Conservation (phyloP, 1,140 invertebrate species). For the Ylistrum balloti region DNA sequence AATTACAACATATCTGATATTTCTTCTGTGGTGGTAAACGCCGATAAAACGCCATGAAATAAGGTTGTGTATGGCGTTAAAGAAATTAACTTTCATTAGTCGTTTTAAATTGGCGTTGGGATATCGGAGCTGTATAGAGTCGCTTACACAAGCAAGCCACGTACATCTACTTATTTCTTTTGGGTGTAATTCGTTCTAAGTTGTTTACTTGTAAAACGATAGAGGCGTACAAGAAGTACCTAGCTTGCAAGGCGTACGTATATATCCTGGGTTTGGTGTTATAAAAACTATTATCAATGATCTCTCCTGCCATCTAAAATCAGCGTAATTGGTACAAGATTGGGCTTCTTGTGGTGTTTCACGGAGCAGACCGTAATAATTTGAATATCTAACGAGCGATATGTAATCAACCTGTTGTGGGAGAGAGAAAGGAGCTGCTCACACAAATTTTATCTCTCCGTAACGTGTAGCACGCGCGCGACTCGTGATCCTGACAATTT, state of each 20-base stretch:
- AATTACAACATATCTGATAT: neutral
- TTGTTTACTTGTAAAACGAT: neutral
- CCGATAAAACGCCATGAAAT: neutral
- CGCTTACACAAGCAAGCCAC: neutral
- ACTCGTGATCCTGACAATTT: no score
- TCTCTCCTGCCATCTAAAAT: neutral
- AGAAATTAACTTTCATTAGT: conserved; percentile 12
- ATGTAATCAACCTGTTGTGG: no score
- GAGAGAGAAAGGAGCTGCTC: no score
- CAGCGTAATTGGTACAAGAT: conserved; percentile 2
- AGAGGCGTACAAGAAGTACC: neutral
- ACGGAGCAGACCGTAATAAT: neutral
- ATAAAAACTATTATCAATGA: neutral
- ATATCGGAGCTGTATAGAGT: neutral
- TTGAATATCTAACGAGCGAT: neutral
- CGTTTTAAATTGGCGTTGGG: neutral
- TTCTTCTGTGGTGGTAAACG: neutral
- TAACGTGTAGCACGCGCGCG: no score
- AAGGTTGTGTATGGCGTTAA: conserved; percentile 27
- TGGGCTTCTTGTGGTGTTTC: neutral
- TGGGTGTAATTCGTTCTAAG: neutral
- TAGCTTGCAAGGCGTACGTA: neutral
- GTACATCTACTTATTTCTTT: neutral
- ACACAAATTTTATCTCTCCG: no score
- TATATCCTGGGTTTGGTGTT: neutral